Conservation (phyloP, 2,888 invertebrate genomes). For the Cylindroiulus punctatus region DNA sequence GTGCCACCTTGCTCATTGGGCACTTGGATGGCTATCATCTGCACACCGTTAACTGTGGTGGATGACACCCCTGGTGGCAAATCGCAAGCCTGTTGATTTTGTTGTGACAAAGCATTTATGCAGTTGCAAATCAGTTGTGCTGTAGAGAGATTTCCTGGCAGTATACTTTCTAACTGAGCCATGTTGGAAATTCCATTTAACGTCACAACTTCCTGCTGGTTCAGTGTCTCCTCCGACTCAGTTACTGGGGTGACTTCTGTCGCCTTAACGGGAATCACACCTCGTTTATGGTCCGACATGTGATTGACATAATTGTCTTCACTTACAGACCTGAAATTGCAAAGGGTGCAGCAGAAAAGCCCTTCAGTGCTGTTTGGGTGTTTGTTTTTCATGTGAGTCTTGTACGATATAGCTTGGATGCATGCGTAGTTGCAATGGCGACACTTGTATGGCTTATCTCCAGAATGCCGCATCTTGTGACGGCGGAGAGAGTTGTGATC, state of each 20-base stretch:
- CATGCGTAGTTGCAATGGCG: constrained; percentile 81
- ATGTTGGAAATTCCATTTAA: constrained; percentile 22
- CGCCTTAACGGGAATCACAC: constrained; percentile 64
- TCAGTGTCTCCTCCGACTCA: neutral
- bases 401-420: constrained; percentile 72
- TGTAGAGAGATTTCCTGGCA: constrained; percentile 59
- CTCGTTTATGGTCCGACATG: constrained; percentile 70
- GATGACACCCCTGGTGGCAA: constrained; percentile 58
- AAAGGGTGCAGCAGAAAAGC: constrained; percentile 62
- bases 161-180: constrained; percentile 61
- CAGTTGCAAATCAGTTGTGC: constrained; percentile 61
- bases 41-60: constrained; percentile 43
- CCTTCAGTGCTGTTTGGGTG: constrained; percentile 67
- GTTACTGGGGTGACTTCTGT: neutral
- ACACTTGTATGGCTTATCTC: constrained; percentile 76
- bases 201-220: neutral
- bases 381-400: constrained; percentile 67
- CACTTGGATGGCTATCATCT: constrained; percentile 60
- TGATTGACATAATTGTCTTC: constrained; percentile 67
- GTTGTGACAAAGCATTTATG: constrained; percentile 61
- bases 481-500: constrained; percentile 85
- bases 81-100: constrained; percentile 52
- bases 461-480: constrained; percentile 81
- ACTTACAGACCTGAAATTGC: constrained; percentile 63
- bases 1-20: constrained; percentile 58